Evolutionary conservation across 2,888 invertebrate species (phyloP), one percentile per base, ranked within the genome.

Genomic region (Micoletzkya japonica): DNA sequence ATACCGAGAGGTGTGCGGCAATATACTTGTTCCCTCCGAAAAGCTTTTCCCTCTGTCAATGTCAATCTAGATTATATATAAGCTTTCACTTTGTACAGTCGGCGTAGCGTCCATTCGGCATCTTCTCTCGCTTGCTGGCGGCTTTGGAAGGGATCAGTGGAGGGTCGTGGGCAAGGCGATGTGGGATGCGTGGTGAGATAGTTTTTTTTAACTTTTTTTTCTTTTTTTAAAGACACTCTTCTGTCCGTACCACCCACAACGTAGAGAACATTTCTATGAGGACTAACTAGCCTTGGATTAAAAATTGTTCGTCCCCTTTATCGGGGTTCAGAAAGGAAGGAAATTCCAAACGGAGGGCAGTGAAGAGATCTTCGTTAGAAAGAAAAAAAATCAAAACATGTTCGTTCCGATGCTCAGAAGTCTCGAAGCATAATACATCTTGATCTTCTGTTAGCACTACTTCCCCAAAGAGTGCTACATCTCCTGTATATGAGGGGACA

Each of bases 91-190:
- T 26, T 57, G 50, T 57, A 26, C 20, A 54, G 70, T 70, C 37
- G 72, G 74, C 49, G 74, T 71, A 20, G 74, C 74, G n/a, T 71
- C 72, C 50, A 73, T 74, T 26, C 73, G 74, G 14, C 74, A 73
- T 36, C 54, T 74, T 4, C 32, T 70, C 24, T 44, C 72, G 17
- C 37, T 59, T 30, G 66, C 70, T 20, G 20, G 52, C 1, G 52
- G 50, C 37, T 73, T 74, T 64, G 59, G 52, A 24, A 32, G 37
- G 2, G 2, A 58, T n/a, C 74, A 74, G 28, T 74, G 74, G 74
- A 71, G 67, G n/a, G 70, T 74, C 4, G 50, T 73, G 2, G 56
- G 70, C n/a, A 73, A 73, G 44, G 66, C 73, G n/a, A 30, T 74
- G 28, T 74, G 74, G 74, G 72, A 73, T 28, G 60, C 71, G n/a